Evolutionary conservation across 2,797 vertebrate genomes (phyloP).

Genomic region (Tachyglossus aculeatus): DNA sequence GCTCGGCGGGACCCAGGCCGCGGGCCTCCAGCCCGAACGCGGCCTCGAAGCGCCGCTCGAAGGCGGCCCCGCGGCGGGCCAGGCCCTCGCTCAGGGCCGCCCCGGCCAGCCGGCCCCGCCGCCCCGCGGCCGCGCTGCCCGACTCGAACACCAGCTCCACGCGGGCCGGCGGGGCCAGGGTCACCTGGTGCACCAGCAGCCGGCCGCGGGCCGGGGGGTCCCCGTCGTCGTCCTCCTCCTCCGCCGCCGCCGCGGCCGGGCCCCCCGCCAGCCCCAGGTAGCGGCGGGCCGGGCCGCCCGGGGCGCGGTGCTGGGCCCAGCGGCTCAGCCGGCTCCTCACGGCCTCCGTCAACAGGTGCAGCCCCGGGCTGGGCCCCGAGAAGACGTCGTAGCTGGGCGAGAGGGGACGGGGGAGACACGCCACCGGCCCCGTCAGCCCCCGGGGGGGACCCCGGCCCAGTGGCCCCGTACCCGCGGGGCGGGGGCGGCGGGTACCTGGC

Average conservation of each 20-base stretch:
- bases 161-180: conserved; percentile 82
- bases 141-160: conserved; percentile 91
- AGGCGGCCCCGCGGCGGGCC: conserved; percentile 69
- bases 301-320: conserved; percentile 80
- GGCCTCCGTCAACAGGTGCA: conserved; percentile 87
- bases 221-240: conserved; percentile 11
- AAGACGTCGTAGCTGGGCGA: conserved; percentile 86
- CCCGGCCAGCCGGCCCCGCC: conserved; percentile 77
- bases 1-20: conserved; percentile 72
- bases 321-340: conserved; percentile 84
- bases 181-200: conserved; percentile 90
- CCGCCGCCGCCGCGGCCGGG: conserved; percentile 50
- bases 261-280: conserved; percentile 81
- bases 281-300: conserved; percentile 78
- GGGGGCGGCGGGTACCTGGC: conserved; percentile 77
- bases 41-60: conserved; percentile 83
- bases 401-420: background rate
- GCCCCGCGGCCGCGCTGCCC: conserved; percentile 72
- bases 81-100: conserved; percentile 77
- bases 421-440: fast-evolving
- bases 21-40: conserved; percentile 81
- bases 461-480: too few relatives aligned
- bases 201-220: conserved; percentile 60
- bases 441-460: too few relatives aligned
- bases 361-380: conserved; percentile 80